Conservation (phyloP, 2,113 vertebrate species). For the Halcyon senegalensis region DNA sequence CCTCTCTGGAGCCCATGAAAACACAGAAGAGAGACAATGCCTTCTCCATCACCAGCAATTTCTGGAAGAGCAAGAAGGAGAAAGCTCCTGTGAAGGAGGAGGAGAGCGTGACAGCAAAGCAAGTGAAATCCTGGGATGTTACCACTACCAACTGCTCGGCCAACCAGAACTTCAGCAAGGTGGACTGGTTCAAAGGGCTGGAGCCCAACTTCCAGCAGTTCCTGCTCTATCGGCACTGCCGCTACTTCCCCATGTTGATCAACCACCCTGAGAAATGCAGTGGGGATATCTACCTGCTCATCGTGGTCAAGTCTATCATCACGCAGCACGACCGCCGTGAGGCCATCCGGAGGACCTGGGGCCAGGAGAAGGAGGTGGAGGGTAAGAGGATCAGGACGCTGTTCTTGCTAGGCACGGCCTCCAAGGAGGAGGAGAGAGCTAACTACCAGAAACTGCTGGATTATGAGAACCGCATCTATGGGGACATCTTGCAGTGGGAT, state of each 20-base stretch:
- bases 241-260: slow-evolving; percentile 90
- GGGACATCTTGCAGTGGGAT: slow-evolving; percentile 96
- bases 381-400: slow-evolving; percentile 84
- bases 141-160: slow-evolving; percentile 84
- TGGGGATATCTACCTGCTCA: slow-evolving; percentile 81
- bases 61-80: slow-evolving; percentile 82
- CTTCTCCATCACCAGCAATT: slow-evolving; percentile 46
- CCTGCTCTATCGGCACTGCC: slow-evolving; percentile 90
- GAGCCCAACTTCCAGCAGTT: slow-evolving; percentile 91
- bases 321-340: slow-evolving; percentile 91
- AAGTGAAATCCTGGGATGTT: slow-evolving; percentile 82
- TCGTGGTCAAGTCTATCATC: slow-evolving; percentile 93
- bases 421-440: slow-evolving; percentile 82
- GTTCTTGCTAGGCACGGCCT: slow-evolving; percentile 87
- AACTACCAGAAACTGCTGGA: slow-evolving; percentile 96
- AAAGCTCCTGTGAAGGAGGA: background rate
- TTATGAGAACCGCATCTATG: slow-evolving; percentile 89
- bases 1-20: background rate
- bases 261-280: slow-evolving; percentile 92
- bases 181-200: slow-evolving; percentile 84
- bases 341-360: slow-evolving; percentile 94
- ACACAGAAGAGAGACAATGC: slow-evolving; percentile 19
- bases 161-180: slow-evolving; percentile 84
- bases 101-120: background rate
- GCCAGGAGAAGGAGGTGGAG: slow-evolving; percentile 79